Conservation (phyloP, 2,113 vertebrate genomes). For the Vulpes vulpes region DNA sequence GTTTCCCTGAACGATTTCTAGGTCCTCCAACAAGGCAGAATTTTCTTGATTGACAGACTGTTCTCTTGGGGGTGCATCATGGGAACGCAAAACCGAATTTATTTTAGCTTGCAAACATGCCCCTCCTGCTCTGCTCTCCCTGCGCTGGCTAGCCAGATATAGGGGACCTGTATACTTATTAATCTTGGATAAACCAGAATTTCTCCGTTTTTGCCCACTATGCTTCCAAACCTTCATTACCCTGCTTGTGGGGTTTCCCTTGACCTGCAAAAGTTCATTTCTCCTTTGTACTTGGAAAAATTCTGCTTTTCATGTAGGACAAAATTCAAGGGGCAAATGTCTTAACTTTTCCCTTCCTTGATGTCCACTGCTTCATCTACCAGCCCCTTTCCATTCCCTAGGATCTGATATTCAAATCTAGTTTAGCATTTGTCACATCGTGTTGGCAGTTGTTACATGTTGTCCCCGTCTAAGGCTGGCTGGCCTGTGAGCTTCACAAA, state of each 20-base stretch:
- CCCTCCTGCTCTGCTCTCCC: background rate
- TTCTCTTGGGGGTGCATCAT: background rate
- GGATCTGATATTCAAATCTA: background rate
- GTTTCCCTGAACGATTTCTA: background rate
- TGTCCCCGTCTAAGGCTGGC: background rate
- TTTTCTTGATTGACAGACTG: background rate
- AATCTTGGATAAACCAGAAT: background rate
- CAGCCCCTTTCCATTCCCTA: background rate
- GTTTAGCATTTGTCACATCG: background rate
- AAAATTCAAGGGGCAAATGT: conserved; percentile 15
- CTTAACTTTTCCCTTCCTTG: background rate
- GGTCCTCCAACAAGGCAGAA: background rate
- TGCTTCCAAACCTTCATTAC: background rate
- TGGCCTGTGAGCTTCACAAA: background rate
- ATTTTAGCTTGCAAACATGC: background rate
- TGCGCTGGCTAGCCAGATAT: background rate
- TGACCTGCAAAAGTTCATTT: background rate
- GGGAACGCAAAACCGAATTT: background rate
- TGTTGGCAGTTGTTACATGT: background rate
- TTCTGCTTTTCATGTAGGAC: background rate
- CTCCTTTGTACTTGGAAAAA: background rate
- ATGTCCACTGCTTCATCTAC: background rate
- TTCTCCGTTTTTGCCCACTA: conserved; percentile 1
- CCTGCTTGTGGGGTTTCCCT: conserved; percentile 6
- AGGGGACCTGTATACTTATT: background rate